These are phyloP conservation scores for Lophotriccus pileatus DNA, from an alignment of 2,797 vertebrate species.

Conservation along the genomic window DNA sequence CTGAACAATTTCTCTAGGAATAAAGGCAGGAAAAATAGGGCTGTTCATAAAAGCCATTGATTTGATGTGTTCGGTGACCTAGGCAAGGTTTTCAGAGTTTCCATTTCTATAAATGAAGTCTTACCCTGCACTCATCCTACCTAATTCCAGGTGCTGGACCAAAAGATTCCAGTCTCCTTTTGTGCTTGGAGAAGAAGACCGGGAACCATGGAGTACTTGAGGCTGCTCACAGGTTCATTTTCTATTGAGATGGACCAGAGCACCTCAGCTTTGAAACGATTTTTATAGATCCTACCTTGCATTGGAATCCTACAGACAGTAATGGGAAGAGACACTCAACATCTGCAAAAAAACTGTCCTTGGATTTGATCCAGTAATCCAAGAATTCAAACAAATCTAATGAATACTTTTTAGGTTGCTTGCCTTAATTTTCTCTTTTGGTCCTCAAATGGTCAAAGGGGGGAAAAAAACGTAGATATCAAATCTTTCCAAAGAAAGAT, in stretches of 20 bases:
- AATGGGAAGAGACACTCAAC: neutral
- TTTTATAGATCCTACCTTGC: neutral
- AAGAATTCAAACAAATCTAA: neutral
- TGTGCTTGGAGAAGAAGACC: neutral
- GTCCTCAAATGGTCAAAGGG: neutral
- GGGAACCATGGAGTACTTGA: neutral
- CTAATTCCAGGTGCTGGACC: neutral
- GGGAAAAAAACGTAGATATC: neutral
- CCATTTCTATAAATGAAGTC: neutral
- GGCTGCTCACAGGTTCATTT: neutral
- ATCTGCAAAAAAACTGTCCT: neutral
- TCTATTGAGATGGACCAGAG: neutral
- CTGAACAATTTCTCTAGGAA: neutral
- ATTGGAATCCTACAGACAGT: neutral
- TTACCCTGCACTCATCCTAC: neutral
- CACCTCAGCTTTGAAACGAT: neutral
- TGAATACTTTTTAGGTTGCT: neutral
- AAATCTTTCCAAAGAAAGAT: neutral
- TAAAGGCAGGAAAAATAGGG: neutral
- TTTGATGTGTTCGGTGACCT: fast-evolving
- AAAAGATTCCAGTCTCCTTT: neutral
- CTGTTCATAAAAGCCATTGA: neutral
- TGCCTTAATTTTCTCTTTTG: neutral
- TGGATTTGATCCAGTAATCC: neutral
- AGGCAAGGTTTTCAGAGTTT: neutral